Percentiles rank a stretch among this genome's conserved stretches.
Conservation (phyloP, 2,888 invertebrate genomes). For the Thereva unica region DNA sequence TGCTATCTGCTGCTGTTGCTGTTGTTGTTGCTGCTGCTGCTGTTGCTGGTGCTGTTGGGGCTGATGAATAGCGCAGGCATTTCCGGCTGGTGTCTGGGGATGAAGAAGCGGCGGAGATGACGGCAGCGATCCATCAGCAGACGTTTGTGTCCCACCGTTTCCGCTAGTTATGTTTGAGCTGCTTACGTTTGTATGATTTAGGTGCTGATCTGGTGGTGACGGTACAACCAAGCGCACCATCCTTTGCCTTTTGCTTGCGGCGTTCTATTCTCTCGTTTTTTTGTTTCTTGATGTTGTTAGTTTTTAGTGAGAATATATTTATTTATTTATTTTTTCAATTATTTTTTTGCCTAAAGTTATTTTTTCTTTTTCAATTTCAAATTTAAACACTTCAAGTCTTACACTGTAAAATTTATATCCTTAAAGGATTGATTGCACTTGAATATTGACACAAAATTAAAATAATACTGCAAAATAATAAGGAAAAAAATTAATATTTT, state of each 20-base stretch:
- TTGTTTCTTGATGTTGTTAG: slow-evolving; percentile 2
- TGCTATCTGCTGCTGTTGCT: slow-evolving; percentile 16
- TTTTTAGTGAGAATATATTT: slow-evolving; percentile 18
- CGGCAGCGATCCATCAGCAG: slow-evolving; percentile 52
- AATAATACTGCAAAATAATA: neutral
- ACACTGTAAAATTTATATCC: slow-evolving; percentile 18
- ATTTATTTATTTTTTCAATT: slow-evolving; percentile 3
- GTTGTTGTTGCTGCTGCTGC: slow-evolving; percentile 11
- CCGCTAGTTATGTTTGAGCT: slow-evolving; percentile 40
- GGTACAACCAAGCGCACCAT: slow-evolving; percentile 57
- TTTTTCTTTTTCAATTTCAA: neutral
- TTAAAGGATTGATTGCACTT: slow-evolving; percentile 28
- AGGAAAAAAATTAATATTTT: neutral
- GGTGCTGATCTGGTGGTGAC: slow-evolving; percentile 47
- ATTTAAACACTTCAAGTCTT: slow-evolving; percentile 1
- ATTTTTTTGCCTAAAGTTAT: slow-evolving; percentile 3
- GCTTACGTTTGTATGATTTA: slow-evolving; percentile 40
- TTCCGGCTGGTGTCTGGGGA: slow-evolving; percentile 47
- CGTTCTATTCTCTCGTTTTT: no score
- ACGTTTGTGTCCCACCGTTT: slow-evolving; percentile 46
- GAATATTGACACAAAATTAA: slow-evolving; percentile 9
- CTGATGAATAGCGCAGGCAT: slow-evolving; percentile 21
- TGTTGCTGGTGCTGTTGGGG: neutral
- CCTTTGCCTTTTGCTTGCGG: neutral
- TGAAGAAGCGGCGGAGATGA: slow-evolving; percentile 54